Percentiles rank a stretch among this genome's conserved stretches.
Conservation (phyloP, 2,113 vertebrate genomes). For the Percopsis transmontana region DNA sequence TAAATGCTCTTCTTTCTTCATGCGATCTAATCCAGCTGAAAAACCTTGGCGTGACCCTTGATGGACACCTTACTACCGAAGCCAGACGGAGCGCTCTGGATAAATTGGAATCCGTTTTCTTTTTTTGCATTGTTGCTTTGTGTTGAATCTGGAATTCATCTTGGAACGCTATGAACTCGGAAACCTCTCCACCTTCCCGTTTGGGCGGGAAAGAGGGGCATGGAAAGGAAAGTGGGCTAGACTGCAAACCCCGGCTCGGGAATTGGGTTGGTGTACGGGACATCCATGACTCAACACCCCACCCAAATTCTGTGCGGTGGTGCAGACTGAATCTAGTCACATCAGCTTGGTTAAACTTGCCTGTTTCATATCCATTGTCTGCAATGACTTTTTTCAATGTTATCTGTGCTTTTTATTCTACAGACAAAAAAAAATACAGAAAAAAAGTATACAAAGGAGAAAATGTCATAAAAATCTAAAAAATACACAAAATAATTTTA, state of each 20-base stretch:
- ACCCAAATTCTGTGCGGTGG: constrained; percentile 36
- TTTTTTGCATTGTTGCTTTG: constrained; percentile 18
- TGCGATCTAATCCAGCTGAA: constrained; percentile 44
- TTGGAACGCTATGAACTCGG: constrained; percentile 41
- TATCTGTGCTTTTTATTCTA: constrained; percentile 76
- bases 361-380: constrained; percentile 79
- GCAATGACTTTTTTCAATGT: constrained; percentile 78
- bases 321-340: constrained; percentile 48
- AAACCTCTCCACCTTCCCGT: constrained; percentile 26
- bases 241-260: background rate
- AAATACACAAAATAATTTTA: constrained; percentile 59
- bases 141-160: constrained; percentile 56
- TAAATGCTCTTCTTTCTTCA: constrained; percentile 58
- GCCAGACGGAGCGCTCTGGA: constrained; percentile 26
- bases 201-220: constrained; percentile 9
- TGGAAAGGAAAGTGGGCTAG: constrained; percentile 19
- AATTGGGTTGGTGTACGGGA: constrained; percentile 32
- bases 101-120: constrained; percentile 47
- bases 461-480: constrained; percentile 64
- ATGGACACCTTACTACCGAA: constrained; percentile 25
- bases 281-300: constrained; percentile 53
- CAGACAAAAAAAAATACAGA: constrained; percentile 50
- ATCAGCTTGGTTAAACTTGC: constrained; percentile 62
- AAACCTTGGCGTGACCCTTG: constrained; percentile 37
- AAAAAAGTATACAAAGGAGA: constrained; percentile 62